Conservation (phyloP, 2,888 invertebrate genomes). For the Phorcus lineatus region DNA sequence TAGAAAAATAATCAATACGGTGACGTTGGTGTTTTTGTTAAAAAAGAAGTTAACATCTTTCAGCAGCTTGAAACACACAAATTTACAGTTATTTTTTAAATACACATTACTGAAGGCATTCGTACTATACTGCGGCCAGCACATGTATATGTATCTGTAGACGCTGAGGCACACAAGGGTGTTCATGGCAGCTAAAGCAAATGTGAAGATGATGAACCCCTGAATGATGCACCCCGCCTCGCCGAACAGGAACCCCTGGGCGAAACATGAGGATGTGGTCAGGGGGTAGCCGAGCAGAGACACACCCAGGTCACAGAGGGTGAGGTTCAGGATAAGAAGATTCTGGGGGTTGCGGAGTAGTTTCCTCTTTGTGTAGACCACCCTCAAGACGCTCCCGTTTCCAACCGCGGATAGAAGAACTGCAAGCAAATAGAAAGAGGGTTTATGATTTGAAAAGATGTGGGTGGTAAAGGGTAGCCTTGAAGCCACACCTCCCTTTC, state of each 20-base stretch:
- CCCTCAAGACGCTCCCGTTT: not conserved
- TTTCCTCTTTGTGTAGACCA: not conserved
- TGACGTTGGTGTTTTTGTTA: no score
- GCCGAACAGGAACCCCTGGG: conserved; percentile 40
- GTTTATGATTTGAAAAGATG: no score
- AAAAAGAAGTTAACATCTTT: no score
- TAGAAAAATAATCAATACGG: no score
- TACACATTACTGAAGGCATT: not conserved
- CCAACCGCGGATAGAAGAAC: not conserved
- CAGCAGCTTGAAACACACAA: no score
- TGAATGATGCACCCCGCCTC: conserved; percentile 32
- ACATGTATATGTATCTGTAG: conserved; percentile 40
- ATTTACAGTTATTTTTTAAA: no score
- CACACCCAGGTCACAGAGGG: conserved; percentile 24
- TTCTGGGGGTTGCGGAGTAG: not conserved
- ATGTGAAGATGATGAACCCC: conserved; percentile 37
- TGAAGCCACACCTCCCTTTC: no score
- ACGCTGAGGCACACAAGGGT: conserved; percentile 35
- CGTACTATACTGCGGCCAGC: conserved; percentile 40
- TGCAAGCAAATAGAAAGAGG: not conserved
- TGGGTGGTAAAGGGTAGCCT: no score
- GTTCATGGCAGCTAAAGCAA: conserved; percentile 33
- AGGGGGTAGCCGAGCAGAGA: conserved; percentile 27
- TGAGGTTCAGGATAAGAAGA: not conserved
- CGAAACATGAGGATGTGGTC: conserved; percentile 27